Evolutionary conservation across 2,888 invertebrate genomes (phyloP).

Genomic region (Sthenelais limicola): DNA sequence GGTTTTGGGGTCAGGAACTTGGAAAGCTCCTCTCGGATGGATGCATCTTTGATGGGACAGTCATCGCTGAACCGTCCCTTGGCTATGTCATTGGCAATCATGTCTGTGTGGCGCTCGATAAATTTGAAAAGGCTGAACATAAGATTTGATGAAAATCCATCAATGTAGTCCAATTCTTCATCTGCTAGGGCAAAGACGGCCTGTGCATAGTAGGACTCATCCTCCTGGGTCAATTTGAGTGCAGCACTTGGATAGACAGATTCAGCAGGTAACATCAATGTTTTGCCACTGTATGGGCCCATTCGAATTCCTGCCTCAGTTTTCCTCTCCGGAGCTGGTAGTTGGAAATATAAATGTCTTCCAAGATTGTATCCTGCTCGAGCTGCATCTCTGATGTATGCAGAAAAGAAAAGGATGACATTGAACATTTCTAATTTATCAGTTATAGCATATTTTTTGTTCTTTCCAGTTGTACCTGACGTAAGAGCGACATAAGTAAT

Average conservation of each 20-base stretch:
- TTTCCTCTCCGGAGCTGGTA: not conserved
- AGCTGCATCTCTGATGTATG: no score
- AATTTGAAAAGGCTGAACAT: not conserved
- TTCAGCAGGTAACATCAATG: not conserved
- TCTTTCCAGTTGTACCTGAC: not conserved
- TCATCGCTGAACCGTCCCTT: not conserved
- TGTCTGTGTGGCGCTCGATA: not conserved
- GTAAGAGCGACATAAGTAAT: not conserved
- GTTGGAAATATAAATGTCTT: not conserved
- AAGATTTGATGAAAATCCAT: not conserved
- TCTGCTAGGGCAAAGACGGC: not conserved
- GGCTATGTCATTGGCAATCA: not conserved
- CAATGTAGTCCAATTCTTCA: not conserved
- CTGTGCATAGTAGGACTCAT: not conserved
- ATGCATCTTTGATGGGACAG: not conserved
- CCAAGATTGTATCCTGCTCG: no score
- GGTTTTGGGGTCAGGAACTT: not conserved
- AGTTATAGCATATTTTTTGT: not conserved
- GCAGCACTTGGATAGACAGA: not conserved
- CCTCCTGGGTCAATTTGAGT: not conserved
- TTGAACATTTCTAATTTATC: not conserved
- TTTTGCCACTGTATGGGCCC: not conserved
- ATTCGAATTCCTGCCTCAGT: not conserved
- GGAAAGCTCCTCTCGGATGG: not conserved
- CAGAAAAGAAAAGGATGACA: not conserved